Percentiles rank a stretch among this genome's conserved stretches.
These are phyloP conservation scores for Sebastes schlegelii DNA, from an alignment of 2,113 vertebrate genomes.

Conservation along the genomic window DNA sequence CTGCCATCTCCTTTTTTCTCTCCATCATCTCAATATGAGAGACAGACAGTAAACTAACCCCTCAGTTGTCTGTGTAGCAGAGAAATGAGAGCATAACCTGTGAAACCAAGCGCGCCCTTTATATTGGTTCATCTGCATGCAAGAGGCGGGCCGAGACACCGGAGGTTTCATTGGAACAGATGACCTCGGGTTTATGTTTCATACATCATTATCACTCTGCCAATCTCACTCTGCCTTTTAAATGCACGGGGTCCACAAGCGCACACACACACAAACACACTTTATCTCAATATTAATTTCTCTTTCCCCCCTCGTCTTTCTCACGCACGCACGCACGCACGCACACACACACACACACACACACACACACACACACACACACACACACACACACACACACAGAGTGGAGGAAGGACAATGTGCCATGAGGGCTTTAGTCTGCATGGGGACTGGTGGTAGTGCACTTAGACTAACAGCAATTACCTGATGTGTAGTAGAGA, in stretches of 20 bases:
- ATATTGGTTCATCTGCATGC: constrained; percentile 73
- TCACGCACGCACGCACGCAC: constrained; percentile 10
- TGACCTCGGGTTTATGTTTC: constrained; percentile 74
- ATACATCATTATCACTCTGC: constrained; percentile 74
- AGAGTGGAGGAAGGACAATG: constrained; percentile 40
- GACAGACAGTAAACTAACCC: constrained; percentile 41
- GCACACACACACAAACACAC: constrained; percentile 20
- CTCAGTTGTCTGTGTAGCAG: constrained; percentile 38
- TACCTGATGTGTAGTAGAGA: constrained; percentile 67
- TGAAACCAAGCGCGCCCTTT: constrained; percentile 53
- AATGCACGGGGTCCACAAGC: constrained; percentile 26
- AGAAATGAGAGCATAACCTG: constrained; percentile 65
- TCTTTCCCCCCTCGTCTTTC: constrained; percentile 15
- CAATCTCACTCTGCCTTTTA: constrained; percentile 59
- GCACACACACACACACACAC: constrained; percentile 24
- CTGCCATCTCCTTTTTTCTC: not conserved
- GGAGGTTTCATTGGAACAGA: constrained; percentile 74
- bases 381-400: constrained; percentile 14
- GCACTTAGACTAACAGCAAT: constrained; percentile 78
- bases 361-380: constrained; percentile 5
- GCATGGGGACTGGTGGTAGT: constrained; percentile 43
- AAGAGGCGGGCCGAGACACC: constrained; percentile 38
- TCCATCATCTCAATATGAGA: constrained; percentile 26
- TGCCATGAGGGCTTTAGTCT: constrained; percentile 50
- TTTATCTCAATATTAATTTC: constrained; percentile 55